Evolutionary conservation across 2,888 invertebrate genomes (phyloP).

Genomic region (Drosophila peninsularis): DNA sequence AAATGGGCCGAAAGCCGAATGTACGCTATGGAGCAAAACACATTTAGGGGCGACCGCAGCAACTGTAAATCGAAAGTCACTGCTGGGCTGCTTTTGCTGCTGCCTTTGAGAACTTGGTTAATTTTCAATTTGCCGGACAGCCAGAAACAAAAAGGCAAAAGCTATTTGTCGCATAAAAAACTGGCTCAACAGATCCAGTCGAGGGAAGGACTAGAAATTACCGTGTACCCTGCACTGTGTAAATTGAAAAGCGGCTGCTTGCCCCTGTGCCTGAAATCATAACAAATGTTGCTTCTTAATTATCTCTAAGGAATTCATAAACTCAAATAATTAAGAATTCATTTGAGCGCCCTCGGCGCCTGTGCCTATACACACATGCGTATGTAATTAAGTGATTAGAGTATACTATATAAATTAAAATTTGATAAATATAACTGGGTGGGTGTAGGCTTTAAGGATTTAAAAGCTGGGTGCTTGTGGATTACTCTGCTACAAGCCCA

Average conservation of each 20-base stretch:
- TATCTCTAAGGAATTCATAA: constrained; percentile 3
- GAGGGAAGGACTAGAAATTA: background rate
- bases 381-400: no score
- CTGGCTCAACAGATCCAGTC: background rate
- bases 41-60: constrained; percentile 25
- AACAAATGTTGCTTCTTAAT: background rate
- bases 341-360: background rate
- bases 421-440: background rate
- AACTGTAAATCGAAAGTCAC: constrained; percentile 45
- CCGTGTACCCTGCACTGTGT: background rate
- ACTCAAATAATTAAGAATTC: constrained; percentile 2
- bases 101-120: constrained; percentile 53
- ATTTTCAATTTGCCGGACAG: constrained; percentile 69
- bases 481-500: no score
- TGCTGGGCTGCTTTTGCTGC: background rate
- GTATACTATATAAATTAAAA: background rate
- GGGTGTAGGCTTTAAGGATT: background rate
- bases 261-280: background rate
- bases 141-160: constrained; percentile 22
- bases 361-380: background rate
- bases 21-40: constrained; percentile 32
- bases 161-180: constrained; percentile 23
- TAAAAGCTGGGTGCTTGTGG: background rate
- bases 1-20: constrained; percentile 18
- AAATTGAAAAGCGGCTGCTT: constrained; percentile 2